Percentiles rank a stretch among this genome's conserved stretches.
These are phyloP conservation scores for Balearica regulorum DNA, from an alignment of 2,797 vertebrate species.

Conservation along the genomic window DNA sequence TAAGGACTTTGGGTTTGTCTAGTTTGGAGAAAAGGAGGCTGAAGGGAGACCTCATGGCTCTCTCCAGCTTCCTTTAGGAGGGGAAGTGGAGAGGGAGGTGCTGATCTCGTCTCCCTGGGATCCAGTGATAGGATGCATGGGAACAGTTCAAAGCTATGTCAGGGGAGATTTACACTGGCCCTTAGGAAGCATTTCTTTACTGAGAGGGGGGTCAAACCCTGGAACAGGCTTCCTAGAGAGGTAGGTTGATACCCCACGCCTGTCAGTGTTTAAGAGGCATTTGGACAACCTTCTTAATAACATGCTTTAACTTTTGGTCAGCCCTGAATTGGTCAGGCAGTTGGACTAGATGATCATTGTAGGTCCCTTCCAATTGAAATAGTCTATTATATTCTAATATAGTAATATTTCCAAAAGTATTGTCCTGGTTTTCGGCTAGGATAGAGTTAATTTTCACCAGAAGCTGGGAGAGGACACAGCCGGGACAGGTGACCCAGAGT, in stretches of 20 bases:
- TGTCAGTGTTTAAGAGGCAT: neutral
- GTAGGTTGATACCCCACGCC: neutral
- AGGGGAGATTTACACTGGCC: neutral
- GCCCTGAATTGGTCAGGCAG: no score
- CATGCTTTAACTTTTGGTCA: neutral
- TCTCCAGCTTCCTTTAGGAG: neutral
- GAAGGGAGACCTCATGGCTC: neutral
- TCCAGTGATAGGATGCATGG: neutral
- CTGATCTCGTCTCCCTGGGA: neutral
- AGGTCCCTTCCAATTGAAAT: no score
- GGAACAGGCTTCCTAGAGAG: neutral
- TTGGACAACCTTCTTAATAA: neutral
- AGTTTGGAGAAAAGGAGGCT: neutral
- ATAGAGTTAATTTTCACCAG: no score
- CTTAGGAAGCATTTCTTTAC: neutral
- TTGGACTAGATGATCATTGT: no score
- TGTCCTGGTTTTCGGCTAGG: no score
- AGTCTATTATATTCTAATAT: no score
- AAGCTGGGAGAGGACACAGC: no score
- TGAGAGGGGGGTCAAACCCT: neutral
- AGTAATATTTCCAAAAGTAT: no score
- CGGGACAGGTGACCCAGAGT: no score
- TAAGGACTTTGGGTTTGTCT: neutral
- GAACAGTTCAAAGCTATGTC: neutral
- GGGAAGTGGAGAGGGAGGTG: neutral